Percentiles rank a stretch among this genome's conserved stretches.
phyloP scores from a whole-genome alignment of 1,140 invertebrate genomes.

The Mactra quadrangularis region DNA sequence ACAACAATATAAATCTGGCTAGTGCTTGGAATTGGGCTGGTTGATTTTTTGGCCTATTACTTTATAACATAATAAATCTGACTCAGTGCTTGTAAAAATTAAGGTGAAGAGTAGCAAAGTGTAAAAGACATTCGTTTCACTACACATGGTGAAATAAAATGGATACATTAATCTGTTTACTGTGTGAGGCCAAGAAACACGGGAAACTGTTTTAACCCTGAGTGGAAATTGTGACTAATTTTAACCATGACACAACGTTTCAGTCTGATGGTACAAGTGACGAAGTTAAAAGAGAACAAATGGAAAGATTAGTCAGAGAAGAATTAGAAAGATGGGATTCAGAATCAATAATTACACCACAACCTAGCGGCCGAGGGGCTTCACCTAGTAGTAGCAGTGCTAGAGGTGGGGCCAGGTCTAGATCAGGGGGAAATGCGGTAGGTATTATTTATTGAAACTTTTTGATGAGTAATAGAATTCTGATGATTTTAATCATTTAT shows the following conservation, averaged over 20 bases:
- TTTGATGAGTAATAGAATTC: neutral
- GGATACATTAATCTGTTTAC: too few relatives aligned
- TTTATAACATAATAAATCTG: too few relatives aligned
- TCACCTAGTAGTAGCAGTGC: slow-evolving; percentile 78
- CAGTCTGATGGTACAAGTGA: slow-evolving; percentile 82
- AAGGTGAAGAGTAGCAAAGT: too few relatives aligned
- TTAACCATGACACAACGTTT: slow-evolving; percentile 32
- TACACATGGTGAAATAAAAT: too few relatives aligned
- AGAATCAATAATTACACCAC: slow-evolving; percentile 79
- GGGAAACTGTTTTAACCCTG: too few relatives aligned
- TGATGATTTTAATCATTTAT: neutral
- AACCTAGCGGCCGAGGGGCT: slow-evolving; percentile 74
- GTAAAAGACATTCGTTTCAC: too few relatives aligned
- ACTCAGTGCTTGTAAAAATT: too few relatives aligned
- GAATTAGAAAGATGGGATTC: slow-evolving; percentile 83
- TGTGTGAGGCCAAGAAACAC: too few relatives aligned
- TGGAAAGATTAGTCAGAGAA: slow-evolving; percentile 83
- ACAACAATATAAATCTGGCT: too few relatives aligned
- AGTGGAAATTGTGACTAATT: too few relatives aligned
- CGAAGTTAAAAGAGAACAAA: slow-evolving; percentile 83
- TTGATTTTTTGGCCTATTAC: too few relatives aligned
- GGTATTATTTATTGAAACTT: slow-evolving; percentile 19
- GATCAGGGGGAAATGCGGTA: slow-evolving; percentile 75
- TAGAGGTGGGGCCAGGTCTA: slow-evolving; percentile 68
- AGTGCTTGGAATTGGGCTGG: too few relatives aligned